These are phyloP conservation scores for Aleiodes leptofemur DNA, from an alignment of 2,888 invertebrate genomes.

Conservation along the genomic window DNA sequence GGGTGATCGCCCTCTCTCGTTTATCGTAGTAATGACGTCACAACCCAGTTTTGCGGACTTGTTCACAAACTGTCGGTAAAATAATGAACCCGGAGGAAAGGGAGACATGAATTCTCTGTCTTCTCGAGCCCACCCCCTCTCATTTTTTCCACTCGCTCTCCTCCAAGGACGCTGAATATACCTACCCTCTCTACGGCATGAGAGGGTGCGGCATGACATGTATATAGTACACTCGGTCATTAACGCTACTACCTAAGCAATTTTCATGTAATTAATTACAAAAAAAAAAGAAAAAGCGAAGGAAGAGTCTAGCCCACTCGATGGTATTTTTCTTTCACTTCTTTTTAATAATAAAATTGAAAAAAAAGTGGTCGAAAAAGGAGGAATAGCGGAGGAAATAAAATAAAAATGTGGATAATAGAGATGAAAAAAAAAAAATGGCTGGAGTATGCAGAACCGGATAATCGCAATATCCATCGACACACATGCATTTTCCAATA, in stretches of 20 bases:
- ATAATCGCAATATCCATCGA: slow-evolving; percentile 49
- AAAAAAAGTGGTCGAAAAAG: slow-evolving; percentile 29
- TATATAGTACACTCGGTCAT: slow-evolving; percentile 27
- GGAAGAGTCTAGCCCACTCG: neutral
- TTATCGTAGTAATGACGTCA: slow-evolving; percentile 19
- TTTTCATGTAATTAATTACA: slow-evolving; percentile 29
- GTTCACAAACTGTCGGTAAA: slow-evolving; percentile 36
- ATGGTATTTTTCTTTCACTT: slow-evolving; percentile 11
- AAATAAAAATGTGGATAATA: slow-evolving; percentile 31
- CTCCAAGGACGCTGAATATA: neutral
- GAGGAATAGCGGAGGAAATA: slow-evolving; percentile 8
- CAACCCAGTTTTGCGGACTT: slow-evolving; percentile 29
- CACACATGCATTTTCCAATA: slow-evolving; percentile 35
- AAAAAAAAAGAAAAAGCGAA: neutral
- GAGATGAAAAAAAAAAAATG: slow-evolving; percentile 11
- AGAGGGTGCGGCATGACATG: slow-evolving; percentile 20
- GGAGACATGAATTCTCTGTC: slow-evolving; percentile 7
- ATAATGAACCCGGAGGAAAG: slow-evolving; percentile 32
- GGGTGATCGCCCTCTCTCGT: slow-evolving; percentile 16
- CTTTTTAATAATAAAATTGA: slow-evolving; percentile 12
- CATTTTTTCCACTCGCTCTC: neutral
- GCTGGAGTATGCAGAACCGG: slow-evolving; percentile 37
- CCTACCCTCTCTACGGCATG: neutral
- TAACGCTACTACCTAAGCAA: slow-evolving; percentile 32
- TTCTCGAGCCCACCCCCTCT: neutral